Base-by-base conservation (phyloP, 2,888 invertebrate genomes). In the Scotopteryx bipunctaria region DNA sequence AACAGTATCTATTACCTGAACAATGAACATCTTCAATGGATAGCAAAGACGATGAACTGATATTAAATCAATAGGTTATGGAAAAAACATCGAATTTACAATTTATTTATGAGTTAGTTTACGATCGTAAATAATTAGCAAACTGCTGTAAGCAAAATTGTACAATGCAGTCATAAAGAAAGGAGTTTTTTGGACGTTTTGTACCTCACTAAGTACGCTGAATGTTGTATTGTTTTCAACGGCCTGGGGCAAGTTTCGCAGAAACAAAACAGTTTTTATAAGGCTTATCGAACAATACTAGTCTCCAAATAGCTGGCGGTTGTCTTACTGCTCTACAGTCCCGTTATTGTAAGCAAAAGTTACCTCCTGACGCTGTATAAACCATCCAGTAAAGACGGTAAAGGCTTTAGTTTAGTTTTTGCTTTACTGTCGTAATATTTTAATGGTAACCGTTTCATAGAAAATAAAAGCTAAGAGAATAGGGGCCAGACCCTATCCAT, bases 401-500 rank as follows among this genome's bases (percentile, higher is more conserved):
- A n/a, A n/a, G n/a, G n/a, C n/a, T n/a, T n/a, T n/a, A n/a, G n/a
- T n/a, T n/a, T n/a, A n/a, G n/a, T n/a, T n/a, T n/a, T n/a, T n/a
- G n/a, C n/a, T n/a, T n/a, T n/a, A n/a, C n/a, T n/a, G n/a, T n/a
- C n/a, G 11, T 27, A 9, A 27, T 27, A 11, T 4, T 11, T 31
- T 2, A 5, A 8, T 17, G 35, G 14, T 33, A 13, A 11, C 29
- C 16, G 21, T 14, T 19, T 19, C 21, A 23, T 15, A n/a, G 37
- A n/a, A 31, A 29, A 14, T 13, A n/a, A 27, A 9, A 29, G 17
- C 36, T 23, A 16, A 31, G 9, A 14, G 16, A 21, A 42, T 49
- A 47, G 58, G 67, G 71, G 71, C 59, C 49, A 55, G 53, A 61
- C 66, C 65, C 69, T 67, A 73, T 76, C 73, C 67, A 75, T 75